Percentiles rank a stretch among this genome's conserved stretches.
Evolutionary conservation across 2,888 invertebrate species (phyloP).

Genomic region (Drosophila paucipuncta): DNA sequence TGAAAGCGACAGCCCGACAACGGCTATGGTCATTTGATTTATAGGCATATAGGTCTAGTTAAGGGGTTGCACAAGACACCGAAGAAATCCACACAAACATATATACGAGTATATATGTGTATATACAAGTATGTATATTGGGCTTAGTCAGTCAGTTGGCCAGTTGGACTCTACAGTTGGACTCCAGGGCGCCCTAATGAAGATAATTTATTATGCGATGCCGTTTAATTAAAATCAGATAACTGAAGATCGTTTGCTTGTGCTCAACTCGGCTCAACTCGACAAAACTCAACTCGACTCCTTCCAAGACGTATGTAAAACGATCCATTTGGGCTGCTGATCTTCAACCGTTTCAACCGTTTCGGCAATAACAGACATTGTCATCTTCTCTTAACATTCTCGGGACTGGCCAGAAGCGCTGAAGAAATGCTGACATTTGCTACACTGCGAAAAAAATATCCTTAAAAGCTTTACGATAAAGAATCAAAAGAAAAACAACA

Average conservation of each 20-base stretch:
- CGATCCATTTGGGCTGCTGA: conserved; percentile 32
- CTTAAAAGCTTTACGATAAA: background rate
- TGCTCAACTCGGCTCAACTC: conserved; percentile 30
- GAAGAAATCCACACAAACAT: conserved; percentile 1
- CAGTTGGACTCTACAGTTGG: conserved; percentile 34
- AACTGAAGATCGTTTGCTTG: conserved; percentile 70
- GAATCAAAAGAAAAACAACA: background rate
- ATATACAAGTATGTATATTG: conserved; percentile 37
- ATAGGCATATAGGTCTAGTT: conserved; percentile 41
- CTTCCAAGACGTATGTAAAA: conserved; percentile 45
- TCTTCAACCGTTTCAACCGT: conserved; percentile 28
- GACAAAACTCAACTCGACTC: conserved; percentile 47
- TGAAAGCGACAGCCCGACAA: conserved; percentile 41
- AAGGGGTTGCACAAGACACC: conserved; percentile 29
- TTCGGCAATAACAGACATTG: conserved; percentile 40
- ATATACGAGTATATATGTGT: conserved; percentile 15
- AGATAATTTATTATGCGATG: conserved; percentile 86
- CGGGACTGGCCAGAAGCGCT: conserved; percentile 21
- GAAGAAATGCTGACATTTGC: conserved; percentile 57
- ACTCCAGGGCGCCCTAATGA: conserved; percentile 76
- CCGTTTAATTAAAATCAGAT: conserved; percentile 85
- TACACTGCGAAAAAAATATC: background rate
- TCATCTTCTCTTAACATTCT: conserved; percentile 32
- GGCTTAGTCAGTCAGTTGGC: conserved; percentile 45
- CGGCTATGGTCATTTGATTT: conserved; percentile 61